Conservation (phyloP, 2,888 invertebrate genomes). For the Drosophila hamatofila region DNA sequence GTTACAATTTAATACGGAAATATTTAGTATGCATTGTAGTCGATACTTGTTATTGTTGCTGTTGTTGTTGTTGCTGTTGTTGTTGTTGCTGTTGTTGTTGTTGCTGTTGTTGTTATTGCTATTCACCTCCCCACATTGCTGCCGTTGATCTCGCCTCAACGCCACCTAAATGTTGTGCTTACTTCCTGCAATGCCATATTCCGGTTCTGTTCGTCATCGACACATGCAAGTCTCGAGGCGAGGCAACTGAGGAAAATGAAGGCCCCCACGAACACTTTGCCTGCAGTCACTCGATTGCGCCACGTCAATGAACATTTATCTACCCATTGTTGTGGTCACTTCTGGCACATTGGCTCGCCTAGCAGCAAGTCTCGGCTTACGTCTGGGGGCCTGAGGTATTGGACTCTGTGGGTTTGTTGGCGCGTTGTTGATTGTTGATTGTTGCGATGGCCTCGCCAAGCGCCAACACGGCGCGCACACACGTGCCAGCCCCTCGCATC, state of each 20-base stretch:
- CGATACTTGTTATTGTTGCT: background rate
- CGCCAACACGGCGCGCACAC: slow-evolving; percentile 32
- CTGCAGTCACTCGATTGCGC: slow-evolving; percentile 14
- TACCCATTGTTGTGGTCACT: slow-evolving; percentile 21
- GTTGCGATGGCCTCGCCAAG: slow-evolving; percentile 15
- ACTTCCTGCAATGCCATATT: slow-evolving; percentile 39
- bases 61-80: slow-evolving; percentile 10
- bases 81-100: background rate
- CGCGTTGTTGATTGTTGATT: too few relatives aligned
- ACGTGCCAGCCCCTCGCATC: slow-evolving; percentile 56
- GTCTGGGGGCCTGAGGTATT: slow-evolving; percentile 11
- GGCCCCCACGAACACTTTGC: slow-evolving; percentile 29
- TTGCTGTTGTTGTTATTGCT: slow-evolving; percentile 11
- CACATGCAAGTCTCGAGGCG: slow-evolving; percentile 32
- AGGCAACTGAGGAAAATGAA: background rate
- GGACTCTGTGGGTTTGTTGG: too few relatives aligned
- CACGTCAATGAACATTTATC: slow-evolving; percentile 28
- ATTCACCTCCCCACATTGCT: slow-evolving; percentile 12
- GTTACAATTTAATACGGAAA: slow-evolving; percentile 41
- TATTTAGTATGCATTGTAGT: slow-evolving; percentile 14
- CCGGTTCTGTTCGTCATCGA: slow-evolving; percentile 26
- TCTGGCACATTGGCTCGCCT: slow-evolving; percentile 18
- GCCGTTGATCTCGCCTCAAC: background rate
- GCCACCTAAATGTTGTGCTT: slow-evolving; percentile 5
- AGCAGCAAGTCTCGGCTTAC: too few relatives aligned